These are phyloP conservation scores for Anniella stebbinsi DNA, from an alignment of 2,797 vertebrate genomes.

Conservation along the genomic window DNA sequence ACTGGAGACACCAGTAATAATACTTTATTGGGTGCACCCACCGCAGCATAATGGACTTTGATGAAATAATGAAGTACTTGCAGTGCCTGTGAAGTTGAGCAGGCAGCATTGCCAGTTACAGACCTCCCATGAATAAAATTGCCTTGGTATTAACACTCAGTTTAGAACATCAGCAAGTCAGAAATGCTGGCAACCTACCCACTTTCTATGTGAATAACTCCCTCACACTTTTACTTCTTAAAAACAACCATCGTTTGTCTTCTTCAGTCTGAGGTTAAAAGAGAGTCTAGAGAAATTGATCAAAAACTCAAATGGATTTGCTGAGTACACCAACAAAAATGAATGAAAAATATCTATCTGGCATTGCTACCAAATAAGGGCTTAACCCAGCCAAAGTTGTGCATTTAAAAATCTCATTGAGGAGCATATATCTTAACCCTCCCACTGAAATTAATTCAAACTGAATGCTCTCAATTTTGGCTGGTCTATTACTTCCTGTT, in stretches of 20 bases:
- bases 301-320: background rate
- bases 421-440: background rate
- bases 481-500: background rate
- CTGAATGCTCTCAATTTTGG: background rate
- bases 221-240: conserved; percentile 53
- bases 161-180: conserved; percentile 62
- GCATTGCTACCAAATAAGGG: conserved; percentile 36
- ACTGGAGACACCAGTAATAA: conserved; percentile 81
- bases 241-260: background rate
- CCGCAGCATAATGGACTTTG: conserved; percentile 80
- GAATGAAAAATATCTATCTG: conserved; percentile 55
- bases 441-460: background rate
- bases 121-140: conserved; percentile 80
- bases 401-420: background rate
- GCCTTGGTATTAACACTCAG: conserved; percentile 57
- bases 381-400: background rate
- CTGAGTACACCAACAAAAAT: conserved; percentile 51
- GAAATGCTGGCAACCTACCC: conserved; percentile 69
- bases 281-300: conserved; percentile 23
- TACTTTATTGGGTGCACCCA: conserved; percentile 79
- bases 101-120: conserved; percentile 70
- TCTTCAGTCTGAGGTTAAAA: conserved; percentile 16
- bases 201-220: conserved; percentile 48
- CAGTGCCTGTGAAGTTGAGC: conserved; percentile 79
- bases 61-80: conserved; percentile 80